Base-by-base conservation (phyloP, 2,797 vertebrate species). In the Tokudaia tokunoshimensis region DNA sequence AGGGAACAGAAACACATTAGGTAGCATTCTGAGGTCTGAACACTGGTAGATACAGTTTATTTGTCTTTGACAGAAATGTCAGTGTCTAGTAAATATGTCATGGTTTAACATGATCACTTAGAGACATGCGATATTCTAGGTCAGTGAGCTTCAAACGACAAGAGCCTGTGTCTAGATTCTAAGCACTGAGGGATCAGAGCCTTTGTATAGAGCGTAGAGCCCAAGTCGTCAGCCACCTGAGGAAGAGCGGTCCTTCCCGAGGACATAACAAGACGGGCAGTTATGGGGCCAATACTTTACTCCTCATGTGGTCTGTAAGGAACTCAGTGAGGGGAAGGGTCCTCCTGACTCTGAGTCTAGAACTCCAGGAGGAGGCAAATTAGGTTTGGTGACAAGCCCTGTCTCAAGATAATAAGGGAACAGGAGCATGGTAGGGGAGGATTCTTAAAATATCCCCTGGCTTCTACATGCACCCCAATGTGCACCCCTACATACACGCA, bases 151-250 rank as follows among this genome's bases (percentile, higher is more conserved):
- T 52, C 29, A 65, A 52, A 52, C 24, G 13, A 5, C 65, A 67
- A 86, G 47, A n/a, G 34, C 47, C 47, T 24, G 44, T n/a, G 19
- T 85, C 34, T 86, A 22, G 63, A n/a, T 52, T 50, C 34, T 13
- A 52, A 44, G 47, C 44, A 22, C 41, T 19, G 1, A 3, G 34
- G 34, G 10, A 81, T 12, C 37, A 44, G 81, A 61, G 37, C 4
- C 59, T 47, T 63, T 15, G 41, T 47, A 9, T 65, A 17, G 4
- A 19, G 57, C 2, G 1, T 26, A 44, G 81, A 44, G 26, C 81
- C 24, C 8, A 3, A 41, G 24, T 82, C 3, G 6, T 4, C 3
- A 0, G 3, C 7, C 52, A 59, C 6, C 22, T n/a, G 6, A 37
- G 20, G 22, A 81, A 59, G 22, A 31, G 24, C 3, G 57, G 24